Evolutionary conservation across 2,888 invertebrate genomes (phyloP).

Genomic region (Aplocera efformata): DNA sequence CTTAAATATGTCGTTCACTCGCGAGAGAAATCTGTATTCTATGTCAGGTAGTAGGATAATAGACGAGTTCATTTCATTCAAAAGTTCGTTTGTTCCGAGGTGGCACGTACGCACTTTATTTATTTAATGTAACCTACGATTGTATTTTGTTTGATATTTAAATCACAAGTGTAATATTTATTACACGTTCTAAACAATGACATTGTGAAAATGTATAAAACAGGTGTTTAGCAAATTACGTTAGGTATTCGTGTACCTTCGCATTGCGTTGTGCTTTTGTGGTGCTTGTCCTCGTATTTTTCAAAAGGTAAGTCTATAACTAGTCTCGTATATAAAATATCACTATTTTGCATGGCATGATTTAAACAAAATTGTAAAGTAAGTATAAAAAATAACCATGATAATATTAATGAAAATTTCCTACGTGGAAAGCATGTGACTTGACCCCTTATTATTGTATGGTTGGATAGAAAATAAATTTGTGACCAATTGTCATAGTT

Average conservation of each 20-base stretch:
- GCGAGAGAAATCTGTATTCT: too few species aligned
- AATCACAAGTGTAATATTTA: too few species aligned
- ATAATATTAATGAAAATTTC: conserved; percentile 1
- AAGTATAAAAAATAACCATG: neutral
- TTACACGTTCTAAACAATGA: too few species aligned
- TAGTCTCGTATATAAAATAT: neutral
- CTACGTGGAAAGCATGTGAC: conserved; percentile 38
- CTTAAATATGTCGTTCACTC: too few species aligned
- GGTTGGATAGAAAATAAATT: neutral
- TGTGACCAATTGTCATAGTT: too few species aligned
- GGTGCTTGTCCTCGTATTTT: neutral
- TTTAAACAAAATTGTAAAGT: too few species aligned
- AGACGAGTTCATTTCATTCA: neutral
- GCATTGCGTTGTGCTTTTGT: neutral
- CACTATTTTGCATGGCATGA: too few species aligned
- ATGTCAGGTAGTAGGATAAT: too few species aligned
- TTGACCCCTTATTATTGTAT: conserved; percentile 13
- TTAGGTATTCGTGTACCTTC: neutral
- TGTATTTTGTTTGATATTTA: neutral
- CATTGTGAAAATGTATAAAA: conserved; percentile 6
- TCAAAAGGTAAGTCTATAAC: neutral
- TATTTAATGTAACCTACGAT: conserved; percentile 4
- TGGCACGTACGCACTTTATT: conserved; percentile 5
- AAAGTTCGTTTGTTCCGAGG: neutral
- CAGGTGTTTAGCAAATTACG: neutral